A percentile compares a stretch with the other conserved stretches of the same genome.
Conservation (phyloP, 2,888 invertebrate species). For the Digitonthophagus gazella region DNA sequence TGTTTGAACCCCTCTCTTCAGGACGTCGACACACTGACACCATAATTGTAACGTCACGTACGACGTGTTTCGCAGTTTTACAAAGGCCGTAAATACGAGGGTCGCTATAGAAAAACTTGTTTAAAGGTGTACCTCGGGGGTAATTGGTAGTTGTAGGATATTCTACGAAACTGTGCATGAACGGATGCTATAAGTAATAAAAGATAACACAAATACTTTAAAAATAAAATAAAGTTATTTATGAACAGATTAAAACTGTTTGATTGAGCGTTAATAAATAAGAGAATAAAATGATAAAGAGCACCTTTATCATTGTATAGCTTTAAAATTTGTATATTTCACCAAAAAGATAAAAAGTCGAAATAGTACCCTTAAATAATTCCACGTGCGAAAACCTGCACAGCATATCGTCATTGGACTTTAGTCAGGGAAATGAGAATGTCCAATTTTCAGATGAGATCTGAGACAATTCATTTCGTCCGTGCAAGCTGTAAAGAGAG, state of each 20-base stretch:
- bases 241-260: no score
- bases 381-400: neutral
- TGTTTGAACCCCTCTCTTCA: conserved; percentile 18
- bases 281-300: neutral
- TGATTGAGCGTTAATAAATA: no score
- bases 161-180: no score
- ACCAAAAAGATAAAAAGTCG: neutral
- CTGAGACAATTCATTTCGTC: neutral
- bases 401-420: neutral
- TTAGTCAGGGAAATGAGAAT: neutral
- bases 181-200: no score
- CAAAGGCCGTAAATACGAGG: neutral
- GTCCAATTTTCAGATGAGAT: neutral
- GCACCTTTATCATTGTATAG: neutral
- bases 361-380: neutral
- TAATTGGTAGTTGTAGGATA: no score
- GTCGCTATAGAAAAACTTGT: neutral
- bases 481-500: neutral
- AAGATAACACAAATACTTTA: no score
- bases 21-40: conserved; percentile 2
- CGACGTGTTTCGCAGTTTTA: neutral
- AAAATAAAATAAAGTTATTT: no score
- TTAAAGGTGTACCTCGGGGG: neutral
- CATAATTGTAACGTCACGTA: conserved; percentile 3
- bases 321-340: neutral